These are phyloP conservation scores for Drosophila cardini DNA, from an alignment of 1,140 invertebrate genomes.

Conservation along the genomic window DNA sequence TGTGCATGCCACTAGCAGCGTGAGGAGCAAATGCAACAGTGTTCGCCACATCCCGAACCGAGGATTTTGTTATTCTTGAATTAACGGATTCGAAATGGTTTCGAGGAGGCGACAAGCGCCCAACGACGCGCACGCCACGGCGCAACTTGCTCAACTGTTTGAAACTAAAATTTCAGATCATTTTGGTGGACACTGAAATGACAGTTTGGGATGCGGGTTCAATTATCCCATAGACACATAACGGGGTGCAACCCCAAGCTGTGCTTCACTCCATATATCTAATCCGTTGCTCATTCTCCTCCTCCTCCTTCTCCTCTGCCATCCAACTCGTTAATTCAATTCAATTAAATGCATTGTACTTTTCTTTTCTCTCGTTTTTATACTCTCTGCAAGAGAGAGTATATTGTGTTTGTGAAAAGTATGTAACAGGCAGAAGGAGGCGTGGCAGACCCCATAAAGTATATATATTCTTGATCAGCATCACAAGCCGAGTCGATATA, in stretches of 20 bases:
- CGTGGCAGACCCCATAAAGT: too few species aligned
- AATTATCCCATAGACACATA: conserved; percentile 22
- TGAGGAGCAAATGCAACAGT: conserved; percentile 24
- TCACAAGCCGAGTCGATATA: too few species aligned
- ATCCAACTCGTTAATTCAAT: conserved; percentile 65
- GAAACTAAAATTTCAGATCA: conserved; percentile 20
- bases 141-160: conserved; percentile 70
- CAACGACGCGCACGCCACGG: conserved; percentile 75
- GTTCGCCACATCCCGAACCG: conserved; percentile 30
- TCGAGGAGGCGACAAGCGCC: conserved; percentile 54
- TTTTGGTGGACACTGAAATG: conserved; percentile 28
- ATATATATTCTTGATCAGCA: too few species aligned
- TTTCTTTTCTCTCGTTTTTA: conserved; percentile 29
- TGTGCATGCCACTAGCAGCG: conserved; percentile 24
- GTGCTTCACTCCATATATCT: conserved; percentile 3
- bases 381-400: too few species aligned
- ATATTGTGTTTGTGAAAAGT: too few species aligned
- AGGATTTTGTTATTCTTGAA: neutral
- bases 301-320: neutral
- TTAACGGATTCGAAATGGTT: conserved; percentile 1
- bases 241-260: conserved; percentile 30
- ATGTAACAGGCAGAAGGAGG: too few species aligned
- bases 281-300: neutral
- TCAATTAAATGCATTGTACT: conserved; percentile 68
- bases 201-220: conserved; percentile 24